Percentiles rank a stretch among this genome's conserved stretches.
These are phyloP conservation scores for Psittacus erithacus DNA, from an alignment of 2,113 vertebrate species.

Conservation along the genomic window DNA sequence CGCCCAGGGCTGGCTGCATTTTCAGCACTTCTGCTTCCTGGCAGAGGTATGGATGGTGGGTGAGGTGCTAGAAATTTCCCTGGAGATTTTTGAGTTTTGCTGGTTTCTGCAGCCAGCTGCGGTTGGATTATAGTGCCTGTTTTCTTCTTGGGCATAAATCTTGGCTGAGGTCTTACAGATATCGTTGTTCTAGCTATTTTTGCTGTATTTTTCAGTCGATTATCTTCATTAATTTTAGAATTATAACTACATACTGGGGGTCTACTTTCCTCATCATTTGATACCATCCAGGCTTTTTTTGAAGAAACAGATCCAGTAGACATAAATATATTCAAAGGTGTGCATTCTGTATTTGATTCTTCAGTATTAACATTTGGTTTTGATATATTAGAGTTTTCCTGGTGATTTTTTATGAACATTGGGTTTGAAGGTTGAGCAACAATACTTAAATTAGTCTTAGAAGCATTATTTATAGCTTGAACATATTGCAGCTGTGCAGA, in stretches of 20 bases:
- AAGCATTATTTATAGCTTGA: slow-evolving; percentile 7
- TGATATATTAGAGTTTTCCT: slow-evolving; percentile 5
- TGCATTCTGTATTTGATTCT: slow-evolving; percentile 51
- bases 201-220: slow-evolving; percentile 41
- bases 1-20: slow-evolving; percentile 13
- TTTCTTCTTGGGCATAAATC: slow-evolving; percentile 60
- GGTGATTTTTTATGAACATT: slow-evolving; percentile 55
- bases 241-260: slow-evolving; percentile 3
- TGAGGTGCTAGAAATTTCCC: slow-evolving; percentile 77
- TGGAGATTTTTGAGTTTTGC: slow-evolving; percentile 68
- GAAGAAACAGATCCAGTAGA: slow-evolving; percentile 70
- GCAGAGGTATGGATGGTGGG: slow-evolving; percentile 73
- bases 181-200: slow-evolving; percentile 67
- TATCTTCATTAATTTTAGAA: slow-evolving; percentile 62
- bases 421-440: slow-evolving; percentile 30
- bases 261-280: slow-evolving; percentile 73
- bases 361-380: slow-evolving; percentile 36
- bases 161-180: slow-evolving; percentile 56
- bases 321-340: slow-evolving; percentile 35
- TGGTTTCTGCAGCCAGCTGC: slow-evolving; percentile 75
- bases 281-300: slow-evolving; percentile 82
- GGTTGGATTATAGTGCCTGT: slow-evolving; percentile 74
- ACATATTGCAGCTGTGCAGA: slow-evolving; percentile 5
- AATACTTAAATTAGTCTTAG: slow-evolving; percentile 12
- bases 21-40: slow-evolving; percentile 23